Evolutionary conservation across 64 coral and sea anemone genomes (phyloP).

Genomic region (Cladopsammia gracilis): DNA sequence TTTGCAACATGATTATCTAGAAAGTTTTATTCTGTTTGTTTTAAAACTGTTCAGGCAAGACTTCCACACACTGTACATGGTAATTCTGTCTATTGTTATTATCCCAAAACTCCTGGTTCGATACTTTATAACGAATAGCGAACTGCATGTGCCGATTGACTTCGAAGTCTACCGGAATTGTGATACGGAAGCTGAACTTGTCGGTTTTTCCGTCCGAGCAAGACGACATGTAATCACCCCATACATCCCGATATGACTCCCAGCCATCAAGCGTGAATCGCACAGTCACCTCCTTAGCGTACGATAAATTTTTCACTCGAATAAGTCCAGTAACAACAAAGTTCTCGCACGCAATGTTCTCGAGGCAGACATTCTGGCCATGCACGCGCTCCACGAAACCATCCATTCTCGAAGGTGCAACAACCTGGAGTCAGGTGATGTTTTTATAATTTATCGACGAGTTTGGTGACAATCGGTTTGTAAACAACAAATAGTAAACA

Average conservation of each 20-base stretch:
- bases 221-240: conserved; percentile 75
- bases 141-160: conserved; percentile 33
- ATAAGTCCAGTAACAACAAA: conserved; percentile 67
- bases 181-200: conserved; percentile 68
- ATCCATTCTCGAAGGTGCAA: conserved; percentile 17
- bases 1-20: neutral
- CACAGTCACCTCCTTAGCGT: conserved; percentile 67
- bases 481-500: too few relatives aligned
- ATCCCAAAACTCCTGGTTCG: conserved; percentile 78
- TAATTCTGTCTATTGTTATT: conserved; percentile 73
- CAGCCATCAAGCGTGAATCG: conserved; percentile 61
- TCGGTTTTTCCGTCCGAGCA: conserved; percentile 58
- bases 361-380: conserved; percentile 74
- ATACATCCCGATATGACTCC: conserved; percentile 48
- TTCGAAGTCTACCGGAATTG: conserved; percentile 49
- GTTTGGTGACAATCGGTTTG: too few relatives aligned
- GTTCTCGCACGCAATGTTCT: conserved; percentile 61
- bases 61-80: conserved; percentile 41
- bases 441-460: too few relatives aligned
- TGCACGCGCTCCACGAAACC: conserved; percentile 57
- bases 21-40: neutral
- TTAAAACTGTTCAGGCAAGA: neutral
- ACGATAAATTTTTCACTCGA: conserved; percentile 68
- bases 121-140: conserved; percentile 63
- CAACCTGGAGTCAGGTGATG: too few relatives aligned